phyloP scores from a whole-genome alignment of 1,140 invertebrate genomes.

The Drosophila auraria region DNA sequence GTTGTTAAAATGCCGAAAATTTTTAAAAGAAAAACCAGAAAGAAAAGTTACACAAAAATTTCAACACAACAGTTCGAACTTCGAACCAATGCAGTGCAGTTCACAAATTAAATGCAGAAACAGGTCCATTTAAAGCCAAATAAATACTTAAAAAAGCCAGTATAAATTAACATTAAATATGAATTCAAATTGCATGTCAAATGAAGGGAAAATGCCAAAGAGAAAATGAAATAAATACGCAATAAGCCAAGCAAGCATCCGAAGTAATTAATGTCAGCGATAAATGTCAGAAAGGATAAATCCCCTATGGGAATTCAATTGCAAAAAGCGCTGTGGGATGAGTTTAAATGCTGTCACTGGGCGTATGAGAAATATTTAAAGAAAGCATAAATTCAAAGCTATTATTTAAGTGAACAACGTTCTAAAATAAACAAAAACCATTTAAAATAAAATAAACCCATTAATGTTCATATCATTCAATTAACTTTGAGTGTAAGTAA shows the following conservation, averaged over 20 bases:
- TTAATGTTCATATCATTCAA: constrained; percentile 1
- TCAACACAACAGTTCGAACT: constrained; percentile 5
- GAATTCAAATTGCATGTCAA: constrained; percentile 13
- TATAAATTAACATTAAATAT: constrained; percentile 30
- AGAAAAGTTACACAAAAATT: constrained; percentile 50
- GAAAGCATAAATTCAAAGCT: neutral
- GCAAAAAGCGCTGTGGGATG: neutral
- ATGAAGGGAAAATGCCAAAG: constrained; percentile 10
- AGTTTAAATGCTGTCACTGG: neutral
- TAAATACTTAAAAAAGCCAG: neutral
- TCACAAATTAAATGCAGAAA: constrained; percentile 28
- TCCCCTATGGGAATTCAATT: constrained; percentile 7
- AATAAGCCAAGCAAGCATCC: constrained; percentile 8
- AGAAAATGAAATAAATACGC: constrained; percentile 34
- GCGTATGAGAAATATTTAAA: neutral
- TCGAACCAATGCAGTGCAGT: constrained; percentile 3
- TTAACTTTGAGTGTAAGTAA: neutral
- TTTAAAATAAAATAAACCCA: neutral
- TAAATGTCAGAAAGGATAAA: constrained; percentile 39
- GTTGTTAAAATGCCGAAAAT: constrained; percentile 34
- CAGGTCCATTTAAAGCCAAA: constrained; percentile 6
- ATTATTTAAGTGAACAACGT: constrained; percentile 2
- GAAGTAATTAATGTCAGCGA: constrained; percentile 59
- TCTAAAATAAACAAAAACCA: neutral
- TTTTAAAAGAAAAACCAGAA: constrained; percentile 25